Percentiles rank a stretch among this genome's conserved stretches.
phyloP scores from a whole-genome alignment of 2,888 invertebrate genomes.

The Furcula furcula region DNA sequence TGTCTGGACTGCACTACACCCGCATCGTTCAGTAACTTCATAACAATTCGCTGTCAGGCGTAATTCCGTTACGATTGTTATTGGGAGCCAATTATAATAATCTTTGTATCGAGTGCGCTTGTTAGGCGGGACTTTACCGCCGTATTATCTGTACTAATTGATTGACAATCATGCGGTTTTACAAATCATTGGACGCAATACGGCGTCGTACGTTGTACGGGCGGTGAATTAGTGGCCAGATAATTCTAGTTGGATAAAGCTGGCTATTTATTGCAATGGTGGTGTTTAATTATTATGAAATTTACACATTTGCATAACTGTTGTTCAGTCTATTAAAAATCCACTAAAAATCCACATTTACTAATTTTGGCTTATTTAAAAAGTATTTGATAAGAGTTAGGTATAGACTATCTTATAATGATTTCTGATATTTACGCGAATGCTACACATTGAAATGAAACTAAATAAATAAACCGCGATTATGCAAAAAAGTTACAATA shows the following conservation, averaged over 20 bases:
- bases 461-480: no score
- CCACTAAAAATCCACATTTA: no score
- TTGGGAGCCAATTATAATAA: constrained; percentile 18
- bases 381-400: no score
- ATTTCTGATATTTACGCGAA: no score
- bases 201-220: no score
- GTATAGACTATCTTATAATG: no score
- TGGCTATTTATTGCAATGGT: neutral
- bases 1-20: constrained; percentile 3
- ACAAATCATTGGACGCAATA: constrained; percentile 22
- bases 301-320: no score
- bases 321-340: no score
- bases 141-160: constrained; percentile 19
- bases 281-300: no score
- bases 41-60: constrained; percentile 31
- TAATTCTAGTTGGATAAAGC: constrained; percentile 6
- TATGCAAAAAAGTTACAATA: no score
- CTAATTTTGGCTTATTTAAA: no score
- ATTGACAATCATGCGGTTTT: constrained; percentile 26
- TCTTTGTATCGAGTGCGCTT: constrained; percentile 24
- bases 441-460: no score
- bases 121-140: constrained; percentile 20
- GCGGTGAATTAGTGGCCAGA: constrained; percentile 4
- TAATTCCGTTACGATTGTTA: constrained; percentile 26
- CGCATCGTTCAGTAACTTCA: constrained; percentile 25